Evolutionary conservation across 2,888 invertebrate genomes (phyloP), one percentile per base, ranked within the genome.

Genomic region (Trachelus iudaicus): DNA sequence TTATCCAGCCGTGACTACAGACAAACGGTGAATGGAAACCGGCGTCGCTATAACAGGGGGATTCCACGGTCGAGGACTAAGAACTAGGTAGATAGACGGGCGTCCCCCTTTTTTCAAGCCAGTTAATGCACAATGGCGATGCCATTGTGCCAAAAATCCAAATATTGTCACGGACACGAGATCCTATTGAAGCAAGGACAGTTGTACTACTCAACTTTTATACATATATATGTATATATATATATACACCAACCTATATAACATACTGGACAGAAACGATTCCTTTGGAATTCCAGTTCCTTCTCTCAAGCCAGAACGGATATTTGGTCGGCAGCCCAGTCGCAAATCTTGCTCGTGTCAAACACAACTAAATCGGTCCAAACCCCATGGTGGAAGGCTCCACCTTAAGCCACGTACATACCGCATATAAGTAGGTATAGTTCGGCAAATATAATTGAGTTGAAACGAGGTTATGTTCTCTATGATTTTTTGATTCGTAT

Each of bases 111-210:
- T 69, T 80, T 69, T 34, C 73, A 80, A 73, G 76, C 37, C 74
- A 75, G 73, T 79, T 75, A 75, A 34, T 71, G 74, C 77, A 83
- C 81, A 83, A 80, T 82, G 79, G 69, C 37, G 40, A 40, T 30
- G 11, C 13, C 71, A 33, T 83, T 79, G 78, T 79, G 69, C 31
- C 78, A 81, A 85, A 84, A 33, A 84, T 85, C 87, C 83, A 90
- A 90, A 90, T 90, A 89, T 90, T 90, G 90, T 89, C 87, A 89
- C 88, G 88, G 87, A 85, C 86, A 89, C 87, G 87, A 85, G 85
- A 85, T 83, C 33, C 31, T 71, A 30, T 33, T 33, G 30, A 40
- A 15, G 23, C 40, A 40, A 23, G 40, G 40, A 40, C 40, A 40
- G 40, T 40, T 40, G 40, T 23, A 40, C 40, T 40, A 40, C 40